Conservation (phyloP, 2,797 vertebrate genomes). For the Prunella strophiata region DNA sequence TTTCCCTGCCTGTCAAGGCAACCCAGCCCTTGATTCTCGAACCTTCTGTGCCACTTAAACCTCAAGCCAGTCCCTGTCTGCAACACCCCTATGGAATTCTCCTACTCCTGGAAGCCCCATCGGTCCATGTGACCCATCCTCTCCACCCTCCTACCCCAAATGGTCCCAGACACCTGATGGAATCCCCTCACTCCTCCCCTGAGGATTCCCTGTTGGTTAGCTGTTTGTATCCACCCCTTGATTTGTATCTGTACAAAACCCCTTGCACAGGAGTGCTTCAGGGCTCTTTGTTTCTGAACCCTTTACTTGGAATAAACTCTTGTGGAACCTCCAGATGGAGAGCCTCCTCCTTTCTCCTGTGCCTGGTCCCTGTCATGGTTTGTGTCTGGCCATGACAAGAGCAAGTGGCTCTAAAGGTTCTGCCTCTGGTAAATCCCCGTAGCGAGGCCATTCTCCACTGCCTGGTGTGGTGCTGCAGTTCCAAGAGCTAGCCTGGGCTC, state of each 20-base stretch:
- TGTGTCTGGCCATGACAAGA: not conserved
- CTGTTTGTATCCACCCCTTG: not conserved
- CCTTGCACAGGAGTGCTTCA: not conserved
- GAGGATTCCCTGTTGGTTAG: not conserved
- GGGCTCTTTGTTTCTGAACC: not conserved
- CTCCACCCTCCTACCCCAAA: not conserved
- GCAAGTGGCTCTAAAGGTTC: not conserved
- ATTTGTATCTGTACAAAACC: not conserved
- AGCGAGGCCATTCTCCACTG: not conserved
- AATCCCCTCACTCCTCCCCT: not conserved
- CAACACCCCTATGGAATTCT: not conserved
- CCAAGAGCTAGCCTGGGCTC: not conserved
- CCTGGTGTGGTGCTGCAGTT: not conserved
- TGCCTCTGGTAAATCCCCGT: not conserved
- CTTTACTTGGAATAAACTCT: not conserved
- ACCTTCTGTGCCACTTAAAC: not conserved
- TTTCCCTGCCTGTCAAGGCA: not conserved
- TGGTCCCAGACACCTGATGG: not conserved
- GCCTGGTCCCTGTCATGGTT: not conserved
- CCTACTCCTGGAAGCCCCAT: not conserved
- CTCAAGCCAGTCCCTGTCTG: not conserved
- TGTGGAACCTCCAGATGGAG: not conserved
- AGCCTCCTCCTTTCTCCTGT: not conserved
- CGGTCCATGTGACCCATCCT: not conserved
- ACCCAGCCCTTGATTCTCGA: not conserved